phyloP scores from a whole-genome alignment of 2,888 invertebrate genomes.

The Beris morrisii region DNA sequence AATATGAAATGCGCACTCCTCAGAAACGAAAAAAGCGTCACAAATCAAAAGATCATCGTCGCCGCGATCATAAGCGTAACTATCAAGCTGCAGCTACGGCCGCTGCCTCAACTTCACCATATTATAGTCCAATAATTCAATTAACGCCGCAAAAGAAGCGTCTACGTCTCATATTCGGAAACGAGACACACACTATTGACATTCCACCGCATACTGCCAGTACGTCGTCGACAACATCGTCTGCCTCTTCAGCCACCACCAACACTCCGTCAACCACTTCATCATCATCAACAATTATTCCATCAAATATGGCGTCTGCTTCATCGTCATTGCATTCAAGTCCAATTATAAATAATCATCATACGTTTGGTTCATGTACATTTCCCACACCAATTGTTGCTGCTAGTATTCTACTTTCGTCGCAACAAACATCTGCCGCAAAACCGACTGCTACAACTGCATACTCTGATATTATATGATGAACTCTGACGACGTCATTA shows the following conservation, averaged over 20 bases:
- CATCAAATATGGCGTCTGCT: conserved; percentile 40
- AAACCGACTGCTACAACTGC: not conserved
- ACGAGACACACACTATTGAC: conserved; percentile 86
- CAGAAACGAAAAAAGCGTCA: conserved; percentile 62
- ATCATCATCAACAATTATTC: conserved; percentile 37
- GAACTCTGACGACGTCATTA: conserved; percentile 4
- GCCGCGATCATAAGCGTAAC: conserved; percentile 33
- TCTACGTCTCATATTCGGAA: conserved; percentile 82
- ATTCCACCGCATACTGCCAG: conserved; percentile 74
- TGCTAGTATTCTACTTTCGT: conserved; percentile 19
- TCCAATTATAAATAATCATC: conserved; percentile 34
- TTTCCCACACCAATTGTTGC: conserved; percentile 23
- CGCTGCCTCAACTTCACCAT: conserved; percentile 31
- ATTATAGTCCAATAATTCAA: conserved; percentile 36
- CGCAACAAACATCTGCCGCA: conserved; percentile 9
- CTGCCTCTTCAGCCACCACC: conserved; percentile 41
- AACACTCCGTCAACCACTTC: conserved; percentile 40
- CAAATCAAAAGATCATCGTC: conserved; percentile 59
- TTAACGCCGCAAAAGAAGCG: conserved; percentile 79
- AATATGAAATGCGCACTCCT: conserved; percentile 38
- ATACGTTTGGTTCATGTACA: conserved; percentile 26
- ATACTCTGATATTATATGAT: conserved; percentile 23
- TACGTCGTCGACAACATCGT: conserved; percentile 47
- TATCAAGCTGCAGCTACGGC: conserved; percentile 13
- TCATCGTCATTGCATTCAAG: conserved; percentile 41